Evolutionary conservation across 2,113 vertebrate species (phyloP), one percentile per base, ranked within the genome.

Genomic region (Megaceryle torquata): DNA sequence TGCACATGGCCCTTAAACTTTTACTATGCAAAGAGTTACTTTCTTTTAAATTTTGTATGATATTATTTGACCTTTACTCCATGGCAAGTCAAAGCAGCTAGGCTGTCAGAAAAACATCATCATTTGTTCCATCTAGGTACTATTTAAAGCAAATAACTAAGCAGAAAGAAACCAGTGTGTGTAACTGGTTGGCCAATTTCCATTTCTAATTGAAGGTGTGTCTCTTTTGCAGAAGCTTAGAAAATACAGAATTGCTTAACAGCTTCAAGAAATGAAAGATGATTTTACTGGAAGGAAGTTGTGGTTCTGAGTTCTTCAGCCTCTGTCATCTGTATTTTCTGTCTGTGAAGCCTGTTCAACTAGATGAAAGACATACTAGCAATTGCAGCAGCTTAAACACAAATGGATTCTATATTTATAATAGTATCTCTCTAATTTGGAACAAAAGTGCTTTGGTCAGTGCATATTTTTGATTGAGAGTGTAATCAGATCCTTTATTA

Each of bases 241-340:
- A 95, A 96, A 96, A 92, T 67, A 93, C 91, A 71, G 63, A 61
- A 70, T 96, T 97, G 89, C 93, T 78, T 75, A 93, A 97, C 7
- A 86, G 37, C 41, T 72, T 91, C 43, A 90, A 94, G 87, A 97
- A 97, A 91, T 51, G n/a, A 95, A 88, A 80, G 57, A 69, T 63
- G 76, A 26, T 35, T 93, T 95, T 87, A 91, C 81, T 88, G 95
- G 91, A 95, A 96, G 92, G 81, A 95, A 93, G 83, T 61, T 91
- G 82, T 75, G 43, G 64, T 91, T 95, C 84, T 53, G 51, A 95
- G 46, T 63, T 68, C 48, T 70, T 92, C 88, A 81, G 17, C 37
- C 64, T 57, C 51, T 56, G 7, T 61, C 48, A 28, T 75, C 44
- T 82, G 15, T 60, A 3, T 92, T 92, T 95, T 87, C 21, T 77